These are phyloP conservation scores for Agrotis exclamationis DNA, from an alignment of 2,888 invertebrate genomes.

Conservation along the genomic window DNA sequence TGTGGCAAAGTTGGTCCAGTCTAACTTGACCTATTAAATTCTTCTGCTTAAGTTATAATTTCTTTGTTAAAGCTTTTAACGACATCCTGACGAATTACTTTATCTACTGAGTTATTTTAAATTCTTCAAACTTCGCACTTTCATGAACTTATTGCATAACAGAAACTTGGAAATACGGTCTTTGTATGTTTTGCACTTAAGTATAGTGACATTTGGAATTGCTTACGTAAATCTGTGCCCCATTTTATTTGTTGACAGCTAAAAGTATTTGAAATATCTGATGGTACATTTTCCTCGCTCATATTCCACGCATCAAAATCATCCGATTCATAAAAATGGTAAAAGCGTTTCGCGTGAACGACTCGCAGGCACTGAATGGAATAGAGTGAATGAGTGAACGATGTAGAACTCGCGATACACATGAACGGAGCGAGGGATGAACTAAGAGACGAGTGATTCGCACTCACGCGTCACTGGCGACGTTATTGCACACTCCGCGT, in stretches of 20 bases:
- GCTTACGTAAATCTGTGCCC: slow-evolving; percentile 35
- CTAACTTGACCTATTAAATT: slow-evolving; percentile 64
- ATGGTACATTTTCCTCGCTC: slow-evolving; percentile 13
- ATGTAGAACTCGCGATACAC: slow-evolving; percentile 53
- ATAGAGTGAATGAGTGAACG: slow-evolving; percentile 50
- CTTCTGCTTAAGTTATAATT: slow-evolving; percentile 62
- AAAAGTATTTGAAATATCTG: slow-evolving; percentile 27
- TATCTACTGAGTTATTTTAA: slow-evolving; percentile 61
- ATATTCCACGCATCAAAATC: slow-evolving; percentile 35
- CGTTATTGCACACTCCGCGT: slow-evolving; percentile 44
- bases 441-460: slow-evolving; percentile 55
- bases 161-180: slow-evolving; percentile 49
- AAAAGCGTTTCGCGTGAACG: slow-evolving; percentile 55
- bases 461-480: slow-evolving; percentile 47
- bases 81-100: slow-evolving; percentile 59
- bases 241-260: slow-evolving; percentile 28
- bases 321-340: slow-evolving; percentile 56
- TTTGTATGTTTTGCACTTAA: slow-evolving; percentile 51
- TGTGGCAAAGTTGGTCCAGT: slow-evolving; percentile 48
- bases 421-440: slow-evolving; percentile 52
- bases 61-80: slow-evolving; percentile 68
- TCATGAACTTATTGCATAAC: slow-evolving; percentile 58
- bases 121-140: slow-evolving; percentile 64
- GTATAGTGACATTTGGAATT: slow-evolving; percentile 41
- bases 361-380: slow-evolving; percentile 46